Percentiles rank a stretch among this genome's conserved stretches.
phyloP scores from a whole-genome alignment of 1,140 invertebrate genomes.

The Ips nitidus region DNA sequence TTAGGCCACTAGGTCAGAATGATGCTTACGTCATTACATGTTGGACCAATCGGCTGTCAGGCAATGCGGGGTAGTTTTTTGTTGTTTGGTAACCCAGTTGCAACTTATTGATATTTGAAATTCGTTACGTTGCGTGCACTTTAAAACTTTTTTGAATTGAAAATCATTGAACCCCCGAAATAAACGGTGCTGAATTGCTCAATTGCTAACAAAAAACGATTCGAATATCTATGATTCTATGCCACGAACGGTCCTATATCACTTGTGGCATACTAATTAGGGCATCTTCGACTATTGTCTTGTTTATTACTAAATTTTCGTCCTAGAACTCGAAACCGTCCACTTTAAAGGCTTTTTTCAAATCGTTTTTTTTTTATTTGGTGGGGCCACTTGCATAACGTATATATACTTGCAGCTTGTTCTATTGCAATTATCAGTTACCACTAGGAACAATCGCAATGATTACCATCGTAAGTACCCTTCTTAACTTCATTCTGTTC shows the following conservation, averaged over 20 bases:
- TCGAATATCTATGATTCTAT: conserved; percentile 28
- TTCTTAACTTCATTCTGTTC: no score
- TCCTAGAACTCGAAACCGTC: conserved; percentile 29
- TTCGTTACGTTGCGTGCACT: background rate
- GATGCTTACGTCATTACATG: conserved; percentile 2
- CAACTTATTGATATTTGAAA: background rate
- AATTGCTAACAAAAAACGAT: background rate
- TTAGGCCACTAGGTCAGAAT: conserved; percentile 1
- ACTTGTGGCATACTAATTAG: conserved; percentile 23
- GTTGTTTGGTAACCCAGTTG: background rate
- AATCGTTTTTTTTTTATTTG: background rate
- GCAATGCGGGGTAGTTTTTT: no score
- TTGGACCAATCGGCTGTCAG: background rate
- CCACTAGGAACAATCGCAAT: background rate
- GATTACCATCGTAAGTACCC: no score
- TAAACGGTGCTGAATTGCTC: background rate
- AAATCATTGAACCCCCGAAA: background rate
- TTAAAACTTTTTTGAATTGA: background rate
- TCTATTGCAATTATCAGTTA: background rate
- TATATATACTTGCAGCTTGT: conserved; percentile 9
- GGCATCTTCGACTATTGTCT: conserved; percentile 9
- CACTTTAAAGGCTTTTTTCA: conserved; percentile 15
- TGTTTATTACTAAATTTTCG: conserved; percentile 30
- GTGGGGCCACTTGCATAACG: conserved; percentile 3
- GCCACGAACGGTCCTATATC: background rate